These are phyloP conservation scores for Lepidurus apus DNA, from an alignment of 1,140 invertebrate genomes.

Conservation along the genomic window DNA sequence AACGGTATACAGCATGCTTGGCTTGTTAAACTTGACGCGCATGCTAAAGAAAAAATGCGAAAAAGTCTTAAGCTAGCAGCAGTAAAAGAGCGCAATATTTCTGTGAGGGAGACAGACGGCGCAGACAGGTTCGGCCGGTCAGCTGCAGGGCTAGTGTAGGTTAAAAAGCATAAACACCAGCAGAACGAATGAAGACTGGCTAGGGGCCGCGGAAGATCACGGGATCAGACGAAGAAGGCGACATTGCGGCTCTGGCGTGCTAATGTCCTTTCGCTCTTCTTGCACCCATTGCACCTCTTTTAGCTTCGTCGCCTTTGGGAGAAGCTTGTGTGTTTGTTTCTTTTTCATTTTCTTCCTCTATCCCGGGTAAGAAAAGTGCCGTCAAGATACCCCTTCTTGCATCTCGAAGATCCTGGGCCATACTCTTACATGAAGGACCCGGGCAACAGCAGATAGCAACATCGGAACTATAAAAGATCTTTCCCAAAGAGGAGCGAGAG, in stretches of 20 bases:
- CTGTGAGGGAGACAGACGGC: background rate
- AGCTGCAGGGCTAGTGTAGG: background rate
- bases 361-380: constrained; percentile 12
- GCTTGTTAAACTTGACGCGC: background rate
- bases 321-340: background rate
- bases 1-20: too few relatives aligned
- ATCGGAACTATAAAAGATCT: background rate
- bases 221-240: background rate
- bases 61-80: background rate
- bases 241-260: background rate
- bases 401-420: background rate
- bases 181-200: background rate
- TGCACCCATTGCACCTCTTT: background rate
- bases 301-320: background rate
- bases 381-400: background rate
- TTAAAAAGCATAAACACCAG: background rate
- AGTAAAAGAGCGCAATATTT: background rate
- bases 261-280: constrained; percentile 11
- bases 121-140: background rate
- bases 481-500: background rate
- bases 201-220: background rate
- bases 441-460: background rate
- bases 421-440: background rate
- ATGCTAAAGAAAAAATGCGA: background rate
- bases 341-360: background rate